Percentiles rank a stretch among this genome's conserved stretches.
These are phyloP conservation scores for Silurus glanis DNA, from an alignment of 2,113 vertebrate genomes.

Conservation along the genomic window DNA sequence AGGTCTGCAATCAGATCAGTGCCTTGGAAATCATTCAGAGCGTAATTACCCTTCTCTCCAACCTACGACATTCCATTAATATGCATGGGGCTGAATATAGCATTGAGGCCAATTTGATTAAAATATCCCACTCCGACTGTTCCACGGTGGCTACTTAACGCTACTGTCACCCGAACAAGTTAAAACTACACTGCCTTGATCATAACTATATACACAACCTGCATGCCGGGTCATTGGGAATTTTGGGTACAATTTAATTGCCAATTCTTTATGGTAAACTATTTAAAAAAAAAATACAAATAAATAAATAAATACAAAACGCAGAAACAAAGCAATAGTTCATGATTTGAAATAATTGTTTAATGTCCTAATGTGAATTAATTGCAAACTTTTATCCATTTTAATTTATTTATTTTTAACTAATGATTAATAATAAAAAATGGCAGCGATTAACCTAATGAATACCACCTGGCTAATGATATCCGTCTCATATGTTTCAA, in stretches of 20 bases:
- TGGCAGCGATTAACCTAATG: constrained; percentile 91
- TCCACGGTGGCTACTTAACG: constrained; percentile 66
- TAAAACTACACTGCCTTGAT: neutral
- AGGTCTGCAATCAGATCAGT: constrained; percentile 75
- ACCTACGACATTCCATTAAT: constrained; percentile 71
- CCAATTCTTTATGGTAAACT: neutral
- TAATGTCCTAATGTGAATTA: constrained; percentile 77
- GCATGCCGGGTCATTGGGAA: neutral
- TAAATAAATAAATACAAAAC: neutral
- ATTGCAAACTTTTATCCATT: constrained; percentile 81
- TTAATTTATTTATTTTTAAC: constrained; percentile 51
- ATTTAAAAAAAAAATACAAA: no score
- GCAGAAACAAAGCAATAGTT: neutral
- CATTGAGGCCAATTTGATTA: constrained; percentile 70
- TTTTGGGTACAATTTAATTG: neutral
- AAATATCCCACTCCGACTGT: constrained; percentile 71
- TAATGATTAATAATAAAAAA: constrained; percentile 96
- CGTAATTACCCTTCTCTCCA: constrained; percentile 75
- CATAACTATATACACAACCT: constrained; percentile 17
- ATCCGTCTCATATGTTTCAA: constrained; percentile 84
- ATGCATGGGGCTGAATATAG: constrained; percentile 72
- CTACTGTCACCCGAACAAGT: constrained; percentile 28
- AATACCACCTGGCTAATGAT: constrained; percentile 90
- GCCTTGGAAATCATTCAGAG: constrained; percentile 73
- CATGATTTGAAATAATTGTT: neutral